phyloP scores from a whole-genome alignment of 2,888 invertebrate genomes.

The Drosophila helvetica region DNA sequence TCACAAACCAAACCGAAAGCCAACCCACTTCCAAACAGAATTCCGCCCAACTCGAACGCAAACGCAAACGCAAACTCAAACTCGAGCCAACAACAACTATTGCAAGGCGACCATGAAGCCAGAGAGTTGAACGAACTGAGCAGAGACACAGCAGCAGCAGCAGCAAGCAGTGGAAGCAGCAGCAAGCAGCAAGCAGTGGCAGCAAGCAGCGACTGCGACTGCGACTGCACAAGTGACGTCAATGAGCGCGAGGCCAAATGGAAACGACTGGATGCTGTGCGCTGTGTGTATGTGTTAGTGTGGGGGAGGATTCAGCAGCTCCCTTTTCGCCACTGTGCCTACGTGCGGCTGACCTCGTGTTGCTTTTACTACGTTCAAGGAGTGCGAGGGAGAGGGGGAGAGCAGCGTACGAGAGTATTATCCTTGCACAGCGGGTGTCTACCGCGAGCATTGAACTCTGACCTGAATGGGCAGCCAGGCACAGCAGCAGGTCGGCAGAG shows the following conservation, averaged over 20 bases:
- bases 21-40: slow-evolving; percentile 10
- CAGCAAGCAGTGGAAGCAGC: slow-evolving; percentile 31
- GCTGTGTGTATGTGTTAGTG: slow-evolving; percentile 9
- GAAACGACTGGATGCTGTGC: slow-evolving; percentile 39
- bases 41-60: slow-evolving; percentile 2
- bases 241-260: slow-evolving; percentile 79
- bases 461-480: slow-evolving; percentile 62
- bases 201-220: slow-evolving; percentile 26
- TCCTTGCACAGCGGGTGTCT: slow-evolving; percentile 62
- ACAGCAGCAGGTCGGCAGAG: slow-evolving; percentile 21
- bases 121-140: slow-evolving; percentile 71
- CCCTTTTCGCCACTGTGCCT: slow-evolving; percentile 49
- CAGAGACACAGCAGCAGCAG: slow-evolving; percentile 47
- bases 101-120: slow-evolving; percentile 73
- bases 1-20: not conserved
- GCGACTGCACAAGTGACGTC: slow-evolving; percentile 74
- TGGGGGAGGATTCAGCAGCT: slow-evolving; percentile 37
- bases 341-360: slow-evolving; percentile 73
- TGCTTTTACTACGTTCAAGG: slow-evolving; percentile 60
- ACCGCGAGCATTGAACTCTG: slow-evolving; percentile 66
- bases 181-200: slow-evolving; percentile 38
- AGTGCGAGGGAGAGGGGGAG: not conserved
- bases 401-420: slow-evolving; percentile 43
- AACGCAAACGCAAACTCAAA: slow-evolving; percentile 16
- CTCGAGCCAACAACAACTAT: slow-evolving; percentile 34